These are phyloP conservation scores for Megaceryle torquata DNA, from an alignment of 2,113 vertebrate genomes.

Conservation along the genomic window DNA sequence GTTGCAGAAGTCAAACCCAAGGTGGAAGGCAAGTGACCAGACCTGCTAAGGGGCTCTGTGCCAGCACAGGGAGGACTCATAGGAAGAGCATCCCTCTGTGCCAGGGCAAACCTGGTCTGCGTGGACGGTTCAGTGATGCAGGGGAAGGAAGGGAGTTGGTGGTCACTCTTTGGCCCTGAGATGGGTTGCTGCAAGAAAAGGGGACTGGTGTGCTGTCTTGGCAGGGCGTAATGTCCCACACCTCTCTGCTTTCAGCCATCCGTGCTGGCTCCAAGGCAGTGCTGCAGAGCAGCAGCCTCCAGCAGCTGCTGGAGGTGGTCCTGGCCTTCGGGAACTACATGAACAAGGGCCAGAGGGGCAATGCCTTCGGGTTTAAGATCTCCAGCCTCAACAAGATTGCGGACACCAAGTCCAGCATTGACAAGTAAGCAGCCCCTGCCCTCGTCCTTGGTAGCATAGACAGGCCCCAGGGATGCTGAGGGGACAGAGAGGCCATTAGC, in stretches of 20 bases:
- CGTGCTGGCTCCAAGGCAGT: conserved; percentile 89
- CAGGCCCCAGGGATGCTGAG: neutral
- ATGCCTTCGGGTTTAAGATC: conserved; percentile 95
- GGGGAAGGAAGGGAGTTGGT: neutral
- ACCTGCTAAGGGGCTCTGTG: neutral
- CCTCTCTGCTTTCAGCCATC: conserved; percentile 78
- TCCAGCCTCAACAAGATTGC: conserved; percentile 98
- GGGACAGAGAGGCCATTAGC: neutral
- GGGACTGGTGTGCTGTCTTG: neutral
- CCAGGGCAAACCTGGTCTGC: neutral
- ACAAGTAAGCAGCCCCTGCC: conserved; percentile 85
- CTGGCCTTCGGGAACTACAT: conserved; percentile 98
- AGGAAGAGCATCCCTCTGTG: neutral
- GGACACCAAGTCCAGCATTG: conserved; percentile 98
- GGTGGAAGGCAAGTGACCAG: conserved; percentile 86
- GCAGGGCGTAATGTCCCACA: neutral
- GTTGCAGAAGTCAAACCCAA: conserved; percentile 98
- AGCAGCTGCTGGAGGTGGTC: conserved; percentile 95
- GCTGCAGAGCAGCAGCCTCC: conserved; percentile 87
- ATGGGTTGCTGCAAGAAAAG: neutral
- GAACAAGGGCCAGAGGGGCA: conserved; percentile 98
- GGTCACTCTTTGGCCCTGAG: neutral
- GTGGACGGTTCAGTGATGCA: neutral
- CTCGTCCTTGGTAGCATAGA: neutral
- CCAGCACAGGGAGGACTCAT: accelerated